Percentiles rank a stretch among this genome's conserved stretches.
Conservation (phyloP, 1,140 invertebrate species). For the Thalassaphorura encarpata region DNA sequence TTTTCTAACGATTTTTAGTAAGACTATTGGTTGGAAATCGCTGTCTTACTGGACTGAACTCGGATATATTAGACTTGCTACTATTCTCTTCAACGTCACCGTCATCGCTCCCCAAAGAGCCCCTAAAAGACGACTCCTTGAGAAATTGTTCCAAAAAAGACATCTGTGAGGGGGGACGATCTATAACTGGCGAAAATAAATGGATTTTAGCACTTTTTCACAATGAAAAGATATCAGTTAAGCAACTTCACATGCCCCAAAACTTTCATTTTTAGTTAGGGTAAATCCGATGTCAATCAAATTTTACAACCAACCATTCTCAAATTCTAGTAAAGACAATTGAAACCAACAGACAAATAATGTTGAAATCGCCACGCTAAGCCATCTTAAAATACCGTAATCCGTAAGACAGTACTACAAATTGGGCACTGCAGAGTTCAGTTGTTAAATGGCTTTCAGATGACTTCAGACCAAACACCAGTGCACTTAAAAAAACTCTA, state of each 20-base stretch:
- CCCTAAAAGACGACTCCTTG: constrained; percentile 54
- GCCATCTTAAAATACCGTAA: too few relatives aligned
- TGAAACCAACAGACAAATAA: too few relatives aligned
- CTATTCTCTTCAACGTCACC: constrained; percentile 69
- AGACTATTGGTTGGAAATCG: background rate
- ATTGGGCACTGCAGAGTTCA: too few relatives aligned
- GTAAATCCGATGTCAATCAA: background rate
- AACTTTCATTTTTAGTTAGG: background rate
- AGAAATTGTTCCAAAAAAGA: constrained; percentile 80
- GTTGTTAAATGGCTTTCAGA: too few relatives aligned
- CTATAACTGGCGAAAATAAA: constrained; percentile 56
- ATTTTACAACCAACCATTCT: too few relatives aligned
- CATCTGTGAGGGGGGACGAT: constrained; percentile 74
- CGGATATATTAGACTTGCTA: constrained; percentile 71
- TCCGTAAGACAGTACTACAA: too few relatives aligned
- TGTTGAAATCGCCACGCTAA: too few relatives aligned
- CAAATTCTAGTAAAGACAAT: too few relatives aligned
- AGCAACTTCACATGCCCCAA: background rate
- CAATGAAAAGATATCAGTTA: background rate
- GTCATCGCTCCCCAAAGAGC: constrained; percentile 59
- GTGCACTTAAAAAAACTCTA: too few relatives aligned
- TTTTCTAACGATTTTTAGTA: background rate
- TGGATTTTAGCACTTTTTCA: background rate
- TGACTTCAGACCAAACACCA: too few relatives aligned
- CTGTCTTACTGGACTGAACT: constrained; percentile 59